Evolutionary conservation across 2,797 vertebrate species (phyloP).

Genomic region (Lepus townsendii): DNA sequence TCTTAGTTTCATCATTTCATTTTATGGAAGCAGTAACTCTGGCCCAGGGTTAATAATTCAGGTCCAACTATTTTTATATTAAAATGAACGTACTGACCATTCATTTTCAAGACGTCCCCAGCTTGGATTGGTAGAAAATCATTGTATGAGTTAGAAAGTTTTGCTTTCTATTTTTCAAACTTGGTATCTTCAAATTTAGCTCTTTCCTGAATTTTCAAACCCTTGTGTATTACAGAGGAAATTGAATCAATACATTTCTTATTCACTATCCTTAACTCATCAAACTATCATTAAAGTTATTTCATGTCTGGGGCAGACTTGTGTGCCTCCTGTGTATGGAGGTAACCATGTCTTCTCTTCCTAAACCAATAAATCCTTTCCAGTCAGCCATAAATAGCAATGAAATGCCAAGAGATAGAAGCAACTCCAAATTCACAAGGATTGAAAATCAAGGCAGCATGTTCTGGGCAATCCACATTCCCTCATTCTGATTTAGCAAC

Average conservation of each 20-base stretch:
- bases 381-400: constrained; percentile 47
- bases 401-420: constrained; percentile 1
- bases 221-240: constrained; percentile 72
- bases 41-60: neutral
- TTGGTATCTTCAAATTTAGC: constrained; percentile 62
- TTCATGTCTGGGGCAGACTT: constrained; percentile 55
- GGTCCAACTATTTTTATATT: constrained; percentile 47
- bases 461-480: neutral
- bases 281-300: constrained; percentile 70
- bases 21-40: neutral
- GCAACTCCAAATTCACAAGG: constrained; percentile 41
- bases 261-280: constrained; percentile 75
- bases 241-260: constrained; percentile 78
- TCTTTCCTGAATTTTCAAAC: constrained; percentile 67
- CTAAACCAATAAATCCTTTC: constrained; percentile 58
- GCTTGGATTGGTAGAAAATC: constrained; percentile 49
- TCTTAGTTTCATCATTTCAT: constrained; percentile 40
- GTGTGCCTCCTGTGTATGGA: neutral
- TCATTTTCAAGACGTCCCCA: constrained; percentile 34
- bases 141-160: constrained; percentile 21
- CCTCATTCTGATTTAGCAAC: neutral
- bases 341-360: constrained; percentile 54
- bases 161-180: constrained; percentile 71
- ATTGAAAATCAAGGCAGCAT: constrained; percentile 36
- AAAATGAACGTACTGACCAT: constrained; percentile 25